phyloP scores from a whole-genome alignment of 2,113 vertebrate species.

The Gavialis gangeticus region DNA sequence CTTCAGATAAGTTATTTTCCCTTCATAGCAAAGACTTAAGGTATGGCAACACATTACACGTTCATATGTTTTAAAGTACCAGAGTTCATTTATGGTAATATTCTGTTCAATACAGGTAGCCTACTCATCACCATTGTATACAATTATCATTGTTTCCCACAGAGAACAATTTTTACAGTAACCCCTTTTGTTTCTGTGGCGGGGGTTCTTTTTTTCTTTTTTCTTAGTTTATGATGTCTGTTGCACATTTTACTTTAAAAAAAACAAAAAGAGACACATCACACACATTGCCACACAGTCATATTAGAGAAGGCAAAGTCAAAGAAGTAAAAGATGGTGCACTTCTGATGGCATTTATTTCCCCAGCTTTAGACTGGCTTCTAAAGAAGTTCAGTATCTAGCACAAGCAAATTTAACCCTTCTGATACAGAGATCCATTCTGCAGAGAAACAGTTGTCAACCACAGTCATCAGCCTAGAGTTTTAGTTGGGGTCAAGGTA shows the following conservation, averaged over 20 bases:
- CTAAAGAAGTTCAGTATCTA: not conserved
- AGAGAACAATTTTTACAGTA: slow-evolving; percentile 31
- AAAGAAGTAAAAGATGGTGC: not conserved
- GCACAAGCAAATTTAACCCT: not conserved
- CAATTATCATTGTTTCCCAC: not conserved
- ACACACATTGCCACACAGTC: not conserved
- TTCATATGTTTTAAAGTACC: not conserved
- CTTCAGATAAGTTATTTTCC: slow-evolving; percentile 4
- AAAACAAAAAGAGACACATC: not conserved
- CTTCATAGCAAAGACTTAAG: slow-evolving; percentile 17
- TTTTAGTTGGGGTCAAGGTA: not conserved
- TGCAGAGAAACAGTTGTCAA: not conserved
- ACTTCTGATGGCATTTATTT: not conserved
- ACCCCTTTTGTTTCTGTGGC: not conserved
- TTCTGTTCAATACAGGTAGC: too few relatives aligned
- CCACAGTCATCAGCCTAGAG: not conserved
- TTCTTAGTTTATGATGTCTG: slow-evolving; percentile 1
- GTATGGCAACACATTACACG: not conserved
- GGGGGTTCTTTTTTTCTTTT: slow-evolving; percentile 15
- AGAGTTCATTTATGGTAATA: too few relatives aligned
- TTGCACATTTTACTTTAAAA: not conserved
- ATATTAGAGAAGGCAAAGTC: not conserved
- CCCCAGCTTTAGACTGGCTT: not conserved
- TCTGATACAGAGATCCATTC: not conserved
- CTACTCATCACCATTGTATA: too few relatives aligned